Conservation (phyloP, 2,888 invertebrate genomes). For the Chrysotoxum bicinctum region DNA sequence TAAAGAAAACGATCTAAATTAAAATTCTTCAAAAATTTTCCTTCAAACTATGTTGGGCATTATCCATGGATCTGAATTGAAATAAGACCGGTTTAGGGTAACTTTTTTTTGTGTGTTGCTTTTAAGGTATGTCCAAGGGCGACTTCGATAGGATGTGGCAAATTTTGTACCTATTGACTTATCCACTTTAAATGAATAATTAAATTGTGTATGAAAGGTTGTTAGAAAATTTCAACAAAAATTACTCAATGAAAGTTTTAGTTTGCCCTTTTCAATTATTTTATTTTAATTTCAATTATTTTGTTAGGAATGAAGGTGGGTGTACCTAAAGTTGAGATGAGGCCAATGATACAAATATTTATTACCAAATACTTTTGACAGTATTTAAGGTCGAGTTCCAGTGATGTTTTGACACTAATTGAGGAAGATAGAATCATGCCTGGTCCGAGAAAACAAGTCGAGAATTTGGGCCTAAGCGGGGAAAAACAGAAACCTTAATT, state of each 20-base stretch:
- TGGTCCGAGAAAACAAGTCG: too few relatives aligned
- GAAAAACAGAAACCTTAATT: too few relatives aligned
- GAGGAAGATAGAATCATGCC: too few relatives aligned
- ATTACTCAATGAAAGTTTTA: not conserved
- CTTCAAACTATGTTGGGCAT: constrained; percentile 17
- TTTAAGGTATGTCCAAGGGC: not conserved
- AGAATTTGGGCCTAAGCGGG: too few relatives aligned
- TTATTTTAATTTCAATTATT: constrained; percentile 10
- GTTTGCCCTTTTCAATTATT: not conserved
- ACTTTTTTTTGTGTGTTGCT: not conserved
- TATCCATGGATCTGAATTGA: constrained; percentile 28
- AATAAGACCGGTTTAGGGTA: constrained; percentile 19
- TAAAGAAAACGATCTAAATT: constrained; percentile 32
- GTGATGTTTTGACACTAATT: too few relatives aligned
- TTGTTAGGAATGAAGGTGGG: too few relatives aligned
- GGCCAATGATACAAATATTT: too few relatives aligned
- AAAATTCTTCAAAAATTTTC: constrained; percentile 24
- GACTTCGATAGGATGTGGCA: not conserved
- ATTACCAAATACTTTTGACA: too few relatives aligned
- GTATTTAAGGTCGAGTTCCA: too few relatives aligned
- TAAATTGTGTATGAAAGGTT: not conserved
- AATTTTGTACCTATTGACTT: constrained; percentile 15
- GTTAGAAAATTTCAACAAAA: not conserved
- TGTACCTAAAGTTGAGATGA: too few relatives aligned
- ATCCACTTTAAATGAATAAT: constrained; percentile 16